Evolutionary conservation across 2,113 vertebrate genomes (phyloP), one percentile per base, ranked within the genome.

Genomic region (Agelaius phoeniceus): DNA sequence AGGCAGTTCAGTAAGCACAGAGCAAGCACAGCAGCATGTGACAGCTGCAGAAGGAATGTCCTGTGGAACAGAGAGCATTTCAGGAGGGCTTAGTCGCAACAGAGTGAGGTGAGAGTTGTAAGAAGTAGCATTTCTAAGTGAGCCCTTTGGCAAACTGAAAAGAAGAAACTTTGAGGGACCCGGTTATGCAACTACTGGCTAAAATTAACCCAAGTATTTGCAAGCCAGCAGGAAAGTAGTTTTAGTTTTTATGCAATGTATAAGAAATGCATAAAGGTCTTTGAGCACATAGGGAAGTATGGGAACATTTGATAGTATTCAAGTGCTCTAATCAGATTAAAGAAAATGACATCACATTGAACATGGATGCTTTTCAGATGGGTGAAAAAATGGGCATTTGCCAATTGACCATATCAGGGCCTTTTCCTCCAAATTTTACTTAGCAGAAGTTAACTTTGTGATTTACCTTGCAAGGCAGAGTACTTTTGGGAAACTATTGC

Each of bases 31-130:
- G 52, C 4, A 5, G 87, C 71, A 83, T 72, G 85, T 71, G 91
- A 87, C 7, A 2, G 46, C 81, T 80, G 75, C 51, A 91, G 61
- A 68, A 90, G 48, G 84, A 96, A 97, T 91, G 78, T 69, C 87
- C 94, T 87, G 75, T 1, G 24, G 89, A 96, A 69, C 73, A 95
- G 69, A 91, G 24, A 92, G 62, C 46, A 71, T 91, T 95, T 93
- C 52, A 84, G 75, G 33, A 95, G 71, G 46, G 28, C 41, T 96
- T 89, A 95, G 85, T 95, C 84, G 95, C 55, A 89, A 63, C 49
- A 63, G 82, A 94, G 76, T 54, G 77, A 92, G 71, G 30, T 61
- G 62, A 79, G 33, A 71, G 58, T 76, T 48, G 18, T 88, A 71
- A 94, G 39, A 94, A 87, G 43, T 49, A 80, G 24, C 72, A 84